Percentiles rank a stretch among this genome's conserved stretches.
Evolutionary conservation across 2,888 invertebrate species (phyloP).

Genomic region (Pharmacophagus antenor): DNA sequence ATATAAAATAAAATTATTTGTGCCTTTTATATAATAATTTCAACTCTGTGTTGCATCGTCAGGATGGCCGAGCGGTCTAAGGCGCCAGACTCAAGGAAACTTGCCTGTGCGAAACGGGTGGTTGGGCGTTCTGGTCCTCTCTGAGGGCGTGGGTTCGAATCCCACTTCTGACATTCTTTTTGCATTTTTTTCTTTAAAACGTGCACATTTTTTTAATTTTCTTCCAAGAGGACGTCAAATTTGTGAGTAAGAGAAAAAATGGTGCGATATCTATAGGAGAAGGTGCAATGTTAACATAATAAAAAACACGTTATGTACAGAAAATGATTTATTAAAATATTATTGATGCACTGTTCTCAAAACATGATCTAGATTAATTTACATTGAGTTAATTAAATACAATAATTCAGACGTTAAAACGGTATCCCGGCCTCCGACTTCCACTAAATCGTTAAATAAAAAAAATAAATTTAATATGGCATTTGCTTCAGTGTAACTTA

Average conservation of each 20-base stretch:
- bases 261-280: not conserved
- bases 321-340: slow-evolving; percentile 28
- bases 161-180: slow-evolving; percentile 86
- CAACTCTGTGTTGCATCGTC: slow-evolving; percentile 59
- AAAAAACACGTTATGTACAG: slow-evolving; percentile 9
- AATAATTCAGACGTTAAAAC: slow-evolving; percentile 12
- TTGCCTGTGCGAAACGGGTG: slow-evolving; percentile 84
- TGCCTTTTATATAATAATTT: not conserved
- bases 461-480: slow-evolving; percentile 70
- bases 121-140: slow-evolving; percentile 85
- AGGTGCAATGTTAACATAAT: not conserved
- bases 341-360: slow-evolving; percentile 8
- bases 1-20: too few species aligned
- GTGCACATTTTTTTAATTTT: too few species aligned
- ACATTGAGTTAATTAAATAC: slow-evolving; percentile 26
- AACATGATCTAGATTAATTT: slow-evolving; percentile 15
- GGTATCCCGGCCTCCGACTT: not conserved
- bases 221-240: too few species aligned
- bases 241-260: too few species aligned
- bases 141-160: slow-evolving; percentile 91
- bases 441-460: slow-evolving; percentile 36
- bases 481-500: slow-evolving; percentile 57
- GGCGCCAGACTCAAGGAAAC: slow-evolving; percentile 84
- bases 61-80: slow-evolving; percentile 95
- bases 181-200: slow-evolving; percentile 51